Evolutionary conservation across 1,140 invertebrate species (phyloP), one percentile per base, ranked within the genome.

Genomic region (Sipha flava): DNA sequence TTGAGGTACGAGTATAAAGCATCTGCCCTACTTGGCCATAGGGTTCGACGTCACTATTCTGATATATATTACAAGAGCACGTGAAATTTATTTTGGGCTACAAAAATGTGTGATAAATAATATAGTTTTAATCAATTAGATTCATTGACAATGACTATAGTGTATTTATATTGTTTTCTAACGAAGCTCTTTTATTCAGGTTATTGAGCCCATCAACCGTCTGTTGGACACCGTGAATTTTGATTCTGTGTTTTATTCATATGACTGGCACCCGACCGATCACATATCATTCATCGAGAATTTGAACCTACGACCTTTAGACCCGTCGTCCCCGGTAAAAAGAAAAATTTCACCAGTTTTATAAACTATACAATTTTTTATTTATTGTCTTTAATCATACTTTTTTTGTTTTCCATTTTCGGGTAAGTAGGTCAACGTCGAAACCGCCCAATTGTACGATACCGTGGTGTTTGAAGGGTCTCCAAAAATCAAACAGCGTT

Each of bases 201-300:
- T 96, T 43, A 90, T 96, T 79, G 92, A 95, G 79, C 93, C 95
- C 2, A 97, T 98, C 82, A 99, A 99, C 88, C 88, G 90, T 59
- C 85, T 99, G 18, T 86, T 99, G 82, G 92, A 94, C 47, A 90
- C 89, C 0, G 92, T 95, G 23, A 88, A 90, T 72, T 99, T 98
- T 86, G 93, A 98, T 86, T 89, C 90, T 2, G 91, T 98, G n/a
- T 95, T 96, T 84, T 99, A 98, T 87, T 95, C 96, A 1, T 87
- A 95, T 75, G 97, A 99, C 87, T 99, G 97, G 96, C 97, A 99
- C 89, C 97, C 97, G 0, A 90, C 90, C 43, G 92, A 98, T 88
- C 97, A 99, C 86, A 93, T 98, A 29, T 98, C 96, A 18, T 99
- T 99, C 86, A 92, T 96, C 81, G 96, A 97, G 84, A 98, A 97